Conservation (phyloP, 2,888 invertebrate species). For the Cremastinae sp. region DNA sequence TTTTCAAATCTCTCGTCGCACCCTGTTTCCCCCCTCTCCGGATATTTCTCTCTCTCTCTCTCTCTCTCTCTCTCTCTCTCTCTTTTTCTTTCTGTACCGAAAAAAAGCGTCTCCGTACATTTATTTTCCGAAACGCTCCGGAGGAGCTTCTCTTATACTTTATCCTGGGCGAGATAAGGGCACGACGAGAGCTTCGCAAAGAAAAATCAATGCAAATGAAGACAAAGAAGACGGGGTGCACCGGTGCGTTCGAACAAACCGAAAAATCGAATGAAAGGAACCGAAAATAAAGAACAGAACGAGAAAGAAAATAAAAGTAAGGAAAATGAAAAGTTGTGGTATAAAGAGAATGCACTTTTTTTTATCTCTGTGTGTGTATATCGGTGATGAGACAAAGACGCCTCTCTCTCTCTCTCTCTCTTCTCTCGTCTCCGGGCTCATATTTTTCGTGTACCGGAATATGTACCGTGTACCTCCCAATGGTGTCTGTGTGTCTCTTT, state of each 20-base stretch:
- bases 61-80: conserved; percentile 9
- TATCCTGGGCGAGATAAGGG: not conserved
- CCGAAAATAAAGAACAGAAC: conserved; percentile 3
- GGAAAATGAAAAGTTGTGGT: too few relatives aligned
- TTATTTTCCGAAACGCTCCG: not conserved
- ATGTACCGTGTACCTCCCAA: conserved; percentile 44
- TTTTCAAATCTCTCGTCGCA: conserved; percentile 48
- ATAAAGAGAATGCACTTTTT: conserved; percentile 73
- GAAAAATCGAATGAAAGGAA: conserved; percentile 30
- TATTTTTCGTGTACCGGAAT: conserved; percentile 38
- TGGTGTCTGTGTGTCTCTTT: conserved; percentile 40
- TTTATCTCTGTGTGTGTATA: conserved; percentile 64
- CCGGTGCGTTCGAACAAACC: conserved; percentile 58
- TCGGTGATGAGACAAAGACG: conserved; percentile 37
- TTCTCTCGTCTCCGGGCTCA: conserved; percentile 13
- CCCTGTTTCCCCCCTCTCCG: conserved; percentile 56
- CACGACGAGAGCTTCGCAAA: conserved; percentile 13
- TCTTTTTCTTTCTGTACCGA: not conserved
- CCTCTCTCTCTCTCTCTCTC: conserved; percentile 52
- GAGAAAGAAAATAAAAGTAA: conserved; percentile 30
- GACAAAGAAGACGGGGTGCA: conserved; percentile 44
- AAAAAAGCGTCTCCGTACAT: not conserved
- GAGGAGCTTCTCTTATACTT: conserved; percentile 18
- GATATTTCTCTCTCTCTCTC: conserved; percentile 4
- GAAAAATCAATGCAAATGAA: not conserved